phyloP scores from a whole-genome alignment of 2,888 invertebrate species.

The Ferdinandea cuprea region DNA sequence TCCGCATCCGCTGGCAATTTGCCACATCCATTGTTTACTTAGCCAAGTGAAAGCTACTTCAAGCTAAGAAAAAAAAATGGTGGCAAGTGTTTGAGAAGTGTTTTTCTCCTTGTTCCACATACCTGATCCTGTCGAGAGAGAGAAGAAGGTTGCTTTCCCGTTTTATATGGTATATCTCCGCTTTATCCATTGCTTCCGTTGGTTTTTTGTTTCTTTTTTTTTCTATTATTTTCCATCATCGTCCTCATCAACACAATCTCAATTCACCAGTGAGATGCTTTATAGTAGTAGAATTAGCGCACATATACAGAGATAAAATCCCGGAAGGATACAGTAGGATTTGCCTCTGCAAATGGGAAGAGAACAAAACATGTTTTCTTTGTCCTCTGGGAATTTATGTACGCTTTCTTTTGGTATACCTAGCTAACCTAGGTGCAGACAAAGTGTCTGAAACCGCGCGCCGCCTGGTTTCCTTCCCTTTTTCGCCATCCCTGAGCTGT shows the following conservation, averaged over 20 bases:
- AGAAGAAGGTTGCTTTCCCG: neutral
- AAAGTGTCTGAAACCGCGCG: constrained; percentile 47
- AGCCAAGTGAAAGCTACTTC: constrained; percentile 55
- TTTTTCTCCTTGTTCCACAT: constrained; percentile 26
- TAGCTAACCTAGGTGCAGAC: constrained; percentile 35
- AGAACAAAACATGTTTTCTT: constrained; percentile 14
- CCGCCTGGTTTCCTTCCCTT: neutral
- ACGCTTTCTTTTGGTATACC: constrained; percentile 8
- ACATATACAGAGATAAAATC: constrained; percentile 16
- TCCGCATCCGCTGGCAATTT: constrained; percentile 63
- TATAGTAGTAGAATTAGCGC: constrained; percentile 36
- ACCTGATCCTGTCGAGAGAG: constrained; percentile 22
- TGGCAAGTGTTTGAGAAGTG: constrained; percentile 39
- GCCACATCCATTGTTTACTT: constrained; percentile 58
- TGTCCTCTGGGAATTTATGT: constrained; percentile 29
- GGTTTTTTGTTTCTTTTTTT: neutral
- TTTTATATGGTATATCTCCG: neutral
- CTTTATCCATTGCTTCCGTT: constrained; percentile 17
- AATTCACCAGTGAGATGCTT: constrained; percentile 14
- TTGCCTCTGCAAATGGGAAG: constrained; percentile 30
- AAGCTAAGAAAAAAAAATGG: constrained; percentile 24
- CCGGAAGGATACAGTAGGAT: constrained; percentile 63
- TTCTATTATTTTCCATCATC: constrained; percentile 3
- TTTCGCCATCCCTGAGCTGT: neutral
- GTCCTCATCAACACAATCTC: constrained; percentile 37